Evolutionary conservation across 2,797 vertebrate genomes (phyloP), one percentile per base, ranked within the genome.

Genomic region (Sylvilagus floridanus): DNA sequence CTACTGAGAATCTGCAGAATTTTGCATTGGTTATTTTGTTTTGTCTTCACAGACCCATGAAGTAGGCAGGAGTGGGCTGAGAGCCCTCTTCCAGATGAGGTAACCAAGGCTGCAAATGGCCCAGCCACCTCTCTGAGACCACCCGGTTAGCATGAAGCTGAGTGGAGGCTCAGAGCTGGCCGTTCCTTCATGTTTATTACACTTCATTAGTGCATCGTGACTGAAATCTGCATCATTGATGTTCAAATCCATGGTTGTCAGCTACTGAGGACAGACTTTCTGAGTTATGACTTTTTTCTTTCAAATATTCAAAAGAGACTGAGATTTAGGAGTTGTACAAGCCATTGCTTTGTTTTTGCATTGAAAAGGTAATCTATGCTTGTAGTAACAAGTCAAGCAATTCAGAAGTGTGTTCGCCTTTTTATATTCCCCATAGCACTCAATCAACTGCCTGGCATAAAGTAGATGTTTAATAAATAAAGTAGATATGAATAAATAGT

Each of bases 381-480:
- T 83, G 3, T 54, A 69, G 63, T 90, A 77, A 84, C 17, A 77
- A 83, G 78, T 93, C 24, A 42, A 91, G 63, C 28, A 91, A 68
- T 60, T 78, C 63, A 84, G 72, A 94, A 86, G 47, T 6, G 30
- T 72, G 14, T 78, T 79, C 21, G 42, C 1, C 26, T 87, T 84
- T 92, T 63, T 4, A 35, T 54, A 63, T 52, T 89, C 22, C 10
- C 54, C 32, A 52, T 12, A 68, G 63, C 50, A 76, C 22, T 60
- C 7, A 42, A 19, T 72, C 24, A 12, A 10, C 37, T 75, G 75
- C 37, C 37, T 84, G 81, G 35, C 22, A 91, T 63, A 76, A 71
- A 66, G 32, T 65, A 68, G 73, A 8, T 87, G 28, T 57, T 96
- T 89, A 84, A 73, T 93, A 88, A 96, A 75, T 72, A 35, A 32